Percentiles rank a stretch among this genome's conserved stretches.
Conservation (phyloP, 2,888 invertebrate species). For the Rhamnusium bicolor region DNA sequence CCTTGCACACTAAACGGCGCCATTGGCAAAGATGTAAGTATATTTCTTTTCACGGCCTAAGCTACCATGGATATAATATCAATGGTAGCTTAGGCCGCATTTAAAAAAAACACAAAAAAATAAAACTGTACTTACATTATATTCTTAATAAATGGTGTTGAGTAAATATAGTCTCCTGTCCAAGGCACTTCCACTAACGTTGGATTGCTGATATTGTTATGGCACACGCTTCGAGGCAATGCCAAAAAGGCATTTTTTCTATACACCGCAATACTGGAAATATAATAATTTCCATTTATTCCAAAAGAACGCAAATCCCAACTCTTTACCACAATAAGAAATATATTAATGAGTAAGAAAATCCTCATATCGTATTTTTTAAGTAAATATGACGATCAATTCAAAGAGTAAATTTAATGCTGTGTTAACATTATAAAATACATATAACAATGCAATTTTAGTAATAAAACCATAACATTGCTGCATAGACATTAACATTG, state of each 20-base stretch:
- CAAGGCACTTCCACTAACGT: slow-evolving; percentile 69
- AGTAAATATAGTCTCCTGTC: slow-evolving; percentile 58
- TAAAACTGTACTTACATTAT: slow-evolving; percentile 8
- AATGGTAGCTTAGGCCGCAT: too few species aligned
- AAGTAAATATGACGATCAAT: background rate
- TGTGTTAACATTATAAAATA: background rate
- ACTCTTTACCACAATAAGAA: slow-evolving; percentile 24
- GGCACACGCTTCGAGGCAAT: slow-evolving; percentile 66
- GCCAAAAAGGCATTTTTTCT: slow-evolving; percentile 69
- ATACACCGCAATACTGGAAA: slow-evolving; percentile 68
- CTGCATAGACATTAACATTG: too few species aligned
- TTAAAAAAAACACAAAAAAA: too few species aligned
- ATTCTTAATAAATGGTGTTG: slow-evolving; percentile 3
- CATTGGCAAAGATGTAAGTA: too few species aligned
- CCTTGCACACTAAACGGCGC: too few species aligned
- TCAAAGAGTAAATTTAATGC: background rate
- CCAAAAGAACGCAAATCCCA: slow-evolving; percentile 59
- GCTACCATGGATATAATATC: too few species aligned
- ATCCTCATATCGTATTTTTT: background rate
- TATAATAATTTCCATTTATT: slow-evolving; percentile 59
- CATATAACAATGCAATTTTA: background rate
- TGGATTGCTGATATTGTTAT: slow-evolving; percentile 59
- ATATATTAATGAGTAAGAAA: background rate
- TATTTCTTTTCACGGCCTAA: too few species aligned
- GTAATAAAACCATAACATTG: too few species aligned